These are phyloP conservation scores for Pseudopodoces humilis DNA, from an alignment of 2,113 vertebrate species.

Conservation along the genomic window DNA sequence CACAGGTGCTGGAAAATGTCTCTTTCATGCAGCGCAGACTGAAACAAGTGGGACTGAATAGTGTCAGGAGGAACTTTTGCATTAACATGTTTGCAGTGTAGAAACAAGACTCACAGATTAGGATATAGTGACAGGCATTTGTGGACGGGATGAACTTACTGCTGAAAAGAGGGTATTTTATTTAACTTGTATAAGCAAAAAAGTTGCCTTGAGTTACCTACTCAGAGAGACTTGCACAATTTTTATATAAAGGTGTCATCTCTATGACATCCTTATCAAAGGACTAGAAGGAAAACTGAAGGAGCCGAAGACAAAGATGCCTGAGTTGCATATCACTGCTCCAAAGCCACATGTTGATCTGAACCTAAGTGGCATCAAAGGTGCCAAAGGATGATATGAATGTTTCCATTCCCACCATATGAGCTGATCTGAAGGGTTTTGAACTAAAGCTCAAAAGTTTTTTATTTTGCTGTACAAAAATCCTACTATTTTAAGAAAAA, in stretches of 20 bases:
- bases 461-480: background rate
- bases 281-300: constrained; percentile 50
- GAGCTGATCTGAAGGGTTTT: background rate
- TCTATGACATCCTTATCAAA: background rate
- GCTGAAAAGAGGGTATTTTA: background rate
- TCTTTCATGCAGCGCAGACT: constrained; percentile 45
- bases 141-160: background rate
- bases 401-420: background rate
- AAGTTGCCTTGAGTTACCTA: background rate
- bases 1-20: constrained; percentile 72
- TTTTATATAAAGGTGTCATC: background rate
- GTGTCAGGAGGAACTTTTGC: constrained; percentile 48
- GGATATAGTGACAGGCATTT: background rate
- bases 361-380: background rate
- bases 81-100: background rate
- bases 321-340: background rate
- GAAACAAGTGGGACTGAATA: background rate
- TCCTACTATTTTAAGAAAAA: background rate
- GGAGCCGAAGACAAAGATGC: background rate
- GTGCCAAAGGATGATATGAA: background rate
- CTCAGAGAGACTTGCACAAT: background rate
- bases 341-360: constrained; percentile 33
- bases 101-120: background rate
- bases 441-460: background rate
- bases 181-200: background rate